These are phyloP conservation scores for Neolamprologus sp. DNA, from an alignment of 2,113 vertebrate species.

Conservation along the genomic window DNA sequence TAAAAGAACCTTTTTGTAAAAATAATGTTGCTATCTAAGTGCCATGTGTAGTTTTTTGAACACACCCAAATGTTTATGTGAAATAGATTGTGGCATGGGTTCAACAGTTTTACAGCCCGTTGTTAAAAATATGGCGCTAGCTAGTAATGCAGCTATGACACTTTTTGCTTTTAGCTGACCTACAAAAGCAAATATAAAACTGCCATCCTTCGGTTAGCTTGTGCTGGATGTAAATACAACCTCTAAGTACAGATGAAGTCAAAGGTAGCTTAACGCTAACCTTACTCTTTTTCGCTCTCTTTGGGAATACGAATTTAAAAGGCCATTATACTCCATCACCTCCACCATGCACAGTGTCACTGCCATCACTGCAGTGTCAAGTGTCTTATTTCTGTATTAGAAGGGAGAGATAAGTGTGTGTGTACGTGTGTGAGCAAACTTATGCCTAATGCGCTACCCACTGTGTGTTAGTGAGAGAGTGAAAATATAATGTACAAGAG, in stretches of 20 bases:
- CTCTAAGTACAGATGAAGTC: slow-evolving; percentile 19
- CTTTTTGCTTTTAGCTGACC: not conserved
- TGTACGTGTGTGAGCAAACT: slow-evolving; percentile 27
- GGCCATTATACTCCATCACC: slow-evolving; percentile 87
- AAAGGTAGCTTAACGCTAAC: slow-evolving; percentile 68
- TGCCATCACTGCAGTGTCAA: slow-evolving; percentile 78
- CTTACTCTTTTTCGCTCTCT: slow-evolving; percentile 78
- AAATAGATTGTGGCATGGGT: not conserved
- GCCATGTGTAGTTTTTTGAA: not conserved
- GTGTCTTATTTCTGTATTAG: slow-evolving; percentile 83
- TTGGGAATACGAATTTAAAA: slow-evolving; percentile 90
- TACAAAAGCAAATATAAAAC: not conserved
- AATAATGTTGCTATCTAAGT: not conserved
- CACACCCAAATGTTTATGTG: not conserved
- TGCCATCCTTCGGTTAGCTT: not conserved
- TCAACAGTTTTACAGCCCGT: not conserved
- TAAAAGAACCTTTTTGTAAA: not conserved
- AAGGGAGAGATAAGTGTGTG: slow-evolving; percentile 51
- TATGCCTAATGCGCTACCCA: slow-evolving; percentile 9
- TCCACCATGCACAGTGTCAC: slow-evolving; percentile 83
- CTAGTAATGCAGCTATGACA: not conserved
- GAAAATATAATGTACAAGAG: slow-evolving; percentile 42
- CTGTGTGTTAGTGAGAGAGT: not conserved
- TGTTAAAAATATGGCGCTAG: not conserved
- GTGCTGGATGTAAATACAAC: slow-evolving; percentile 23